A percentile compares a stretch with the other conserved stretches of the same genome.
phyloP scores from a whole-genome alignment of 2,113 vertebrate genomes.

The Passerina amoena region DNA sequence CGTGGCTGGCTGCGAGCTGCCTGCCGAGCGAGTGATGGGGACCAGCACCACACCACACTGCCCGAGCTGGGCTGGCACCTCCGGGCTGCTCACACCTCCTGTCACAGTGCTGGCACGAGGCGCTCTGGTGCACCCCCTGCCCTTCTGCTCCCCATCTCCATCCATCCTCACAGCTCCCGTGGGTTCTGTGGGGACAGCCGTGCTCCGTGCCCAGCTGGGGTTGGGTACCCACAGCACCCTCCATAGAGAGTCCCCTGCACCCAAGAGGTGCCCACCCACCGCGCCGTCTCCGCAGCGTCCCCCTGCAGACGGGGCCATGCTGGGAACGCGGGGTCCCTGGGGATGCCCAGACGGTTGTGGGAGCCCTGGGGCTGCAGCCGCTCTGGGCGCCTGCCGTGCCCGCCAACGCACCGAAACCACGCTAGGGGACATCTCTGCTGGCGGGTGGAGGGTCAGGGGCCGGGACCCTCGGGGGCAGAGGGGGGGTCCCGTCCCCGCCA shows the following conservation, averaged over 20 bases:
- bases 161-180: not conserved
- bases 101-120: rapidly evolving
- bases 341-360: rapidly evolving
- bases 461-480: not conserved
- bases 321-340: not conserved
- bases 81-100: not conserved
- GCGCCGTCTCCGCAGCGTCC: not conserved
- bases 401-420: not conserved
- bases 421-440: not conserved
- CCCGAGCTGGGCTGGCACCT: rapidly evolving
- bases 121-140: not conserved
- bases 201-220: not conserved
- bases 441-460: not conserved
- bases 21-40: not conserved
- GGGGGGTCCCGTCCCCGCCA: no score
- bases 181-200: not conserved
- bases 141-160: not conserved
- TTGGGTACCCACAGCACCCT: not conserved
- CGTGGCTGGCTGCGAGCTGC: not conserved
- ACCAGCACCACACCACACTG: not conserved
- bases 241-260: not conserved
- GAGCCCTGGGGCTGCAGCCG: not conserved
- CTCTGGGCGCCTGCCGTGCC: not conserved
- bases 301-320: not conserved
- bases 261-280: not conserved